Base-by-base conservation (phyloP, 2,113 vertebrate species). In the Piliocolobus tephrosceles region DNA sequence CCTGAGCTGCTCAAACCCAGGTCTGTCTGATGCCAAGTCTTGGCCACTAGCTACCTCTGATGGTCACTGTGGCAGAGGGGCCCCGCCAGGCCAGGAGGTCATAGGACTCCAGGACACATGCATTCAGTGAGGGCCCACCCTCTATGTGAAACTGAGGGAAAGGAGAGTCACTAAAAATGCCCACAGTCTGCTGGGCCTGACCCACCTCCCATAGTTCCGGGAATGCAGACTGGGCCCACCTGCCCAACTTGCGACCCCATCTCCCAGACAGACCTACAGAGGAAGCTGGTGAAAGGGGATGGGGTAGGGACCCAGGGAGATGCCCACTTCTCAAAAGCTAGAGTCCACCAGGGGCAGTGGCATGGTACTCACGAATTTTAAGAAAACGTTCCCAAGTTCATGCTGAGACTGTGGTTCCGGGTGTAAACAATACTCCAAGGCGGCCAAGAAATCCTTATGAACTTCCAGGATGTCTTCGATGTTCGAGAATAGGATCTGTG, bases 401-500 rank as follows among this genome's bases (percentile, higher is more conserved):
- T 99, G 99, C 83, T 99, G 99, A 47, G 99, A 99, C 79, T 99
- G 99, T 57, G 99, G 99, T 97, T 99, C 99, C 0, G 99, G 99
- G 96, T 99, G 99, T 97, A 99, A 99, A 96, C 98, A 98, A 97
- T 98, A 97, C 97, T 99, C 99, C 98, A 99, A 97, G 35, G 98
- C 98, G 40, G 98, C 99, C 98, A 99, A 95, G 97, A 99, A 99
- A 96, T 99, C 99, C 97, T 98, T 99, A 98, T 99, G 99, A 94
- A 99, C 99, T 72, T 99, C 99, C 98, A 99, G 99, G 98, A 99
- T 99, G 95, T 99, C 99, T 98, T 99, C 99, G 0, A 99, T 99
- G 98, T 99, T 99, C 66, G 99, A 99, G 99, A 99, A 99, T 96
- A 99, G 99, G 98, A 99, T 98, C 99, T 99, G 98, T 23, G 80